phyloP scores from a whole-genome alignment of 2,888 invertebrate genomes.

The Pedicia rivosa region DNA sequence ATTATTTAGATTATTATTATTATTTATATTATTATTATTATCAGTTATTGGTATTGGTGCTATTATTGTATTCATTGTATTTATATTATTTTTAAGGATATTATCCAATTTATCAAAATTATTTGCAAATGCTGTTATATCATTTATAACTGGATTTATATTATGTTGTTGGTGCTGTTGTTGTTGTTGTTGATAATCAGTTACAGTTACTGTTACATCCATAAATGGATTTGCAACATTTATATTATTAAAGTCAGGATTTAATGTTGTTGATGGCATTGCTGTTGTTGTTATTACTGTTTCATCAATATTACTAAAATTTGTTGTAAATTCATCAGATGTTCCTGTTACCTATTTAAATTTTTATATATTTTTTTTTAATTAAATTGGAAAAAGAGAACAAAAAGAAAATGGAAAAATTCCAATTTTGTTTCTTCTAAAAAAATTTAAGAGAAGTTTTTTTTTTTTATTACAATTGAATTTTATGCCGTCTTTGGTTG shows the following conservation, averaged over 20 bases:
- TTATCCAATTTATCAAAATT: slow-evolving; percentile 10
- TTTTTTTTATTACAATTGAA: neutral
- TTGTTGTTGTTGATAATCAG: no score
- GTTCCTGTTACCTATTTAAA: neutral
- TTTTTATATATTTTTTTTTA: neutral
- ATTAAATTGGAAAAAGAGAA: neutral
- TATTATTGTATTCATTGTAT: neutral
- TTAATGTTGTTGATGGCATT: neutral
- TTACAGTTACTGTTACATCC: slow-evolving; percentile 8
- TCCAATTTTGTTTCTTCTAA: no score
- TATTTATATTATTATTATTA: slow-evolving; percentile 1
- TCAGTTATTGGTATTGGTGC: slow-evolving; percentile 1
- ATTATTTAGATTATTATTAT: slow-evolving; percentile 4
- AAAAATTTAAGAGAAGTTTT: neutral
- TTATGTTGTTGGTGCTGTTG: neutral
- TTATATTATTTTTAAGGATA: slow-evolving; percentile 6
- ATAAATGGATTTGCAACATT: slow-evolving; percentile 9
- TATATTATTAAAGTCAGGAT: no score
- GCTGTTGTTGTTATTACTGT: neutral
- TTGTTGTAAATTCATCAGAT: neutral
- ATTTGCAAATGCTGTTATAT: slow-evolving; percentile 9
- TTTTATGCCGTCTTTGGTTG: slow-evolving; percentile 25
- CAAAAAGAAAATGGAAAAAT: no score
- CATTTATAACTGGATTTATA: slow-evolving; percentile 4
- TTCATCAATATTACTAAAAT: slow-evolving; percentile 1